Percentiles rank a stretch among this genome's conserved stretches.
phyloP scores from a whole-genome alignment of 2,113 vertebrate species.

The Sphaerodactylus townsendi region DNA sequence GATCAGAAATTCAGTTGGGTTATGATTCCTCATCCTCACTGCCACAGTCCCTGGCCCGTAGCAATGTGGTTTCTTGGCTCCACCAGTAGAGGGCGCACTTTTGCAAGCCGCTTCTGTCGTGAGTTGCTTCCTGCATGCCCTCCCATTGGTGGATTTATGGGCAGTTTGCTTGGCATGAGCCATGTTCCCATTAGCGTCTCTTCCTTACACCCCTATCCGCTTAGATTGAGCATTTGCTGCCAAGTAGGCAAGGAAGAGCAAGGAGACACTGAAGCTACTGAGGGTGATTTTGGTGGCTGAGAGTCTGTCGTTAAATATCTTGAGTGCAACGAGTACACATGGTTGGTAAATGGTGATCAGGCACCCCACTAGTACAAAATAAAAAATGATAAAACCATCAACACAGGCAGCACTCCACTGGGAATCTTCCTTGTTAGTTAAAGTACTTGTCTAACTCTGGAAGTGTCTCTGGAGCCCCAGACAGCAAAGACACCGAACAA shows the following conservation, averaged over 20 bases:
- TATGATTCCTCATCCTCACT: slow-evolving; percentile 85
- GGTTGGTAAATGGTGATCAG: too few species aligned
- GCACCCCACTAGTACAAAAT: too few species aligned
- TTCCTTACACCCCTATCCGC: slow-evolving; percentile 72
- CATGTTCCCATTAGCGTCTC: slow-evolving; percentile 66
- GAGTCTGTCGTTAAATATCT: too few species aligned
- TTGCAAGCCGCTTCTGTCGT: slow-evolving; percentile 80
- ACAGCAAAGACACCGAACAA: too few species aligned
- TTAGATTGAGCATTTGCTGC: slow-evolving; percentile 63
- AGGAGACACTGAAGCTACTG: slow-evolving; percentile 44
- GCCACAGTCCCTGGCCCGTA: slow-evolving; percentile 85
- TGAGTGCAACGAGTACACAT: too few species aligned
- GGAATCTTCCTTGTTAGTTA: too few species aligned
- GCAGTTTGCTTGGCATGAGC: slow-evolving; percentile 80
- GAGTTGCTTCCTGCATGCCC: slow-evolving; percentile 77
- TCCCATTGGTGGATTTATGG: slow-evolving; percentile 77
- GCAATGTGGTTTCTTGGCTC: slow-evolving; percentile 80
- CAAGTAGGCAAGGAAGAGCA: slow-evolving; percentile 37
- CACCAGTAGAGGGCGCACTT: slow-evolving; percentile 79
- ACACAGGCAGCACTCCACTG: too few species aligned
- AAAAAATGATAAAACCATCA: too few species aligned
- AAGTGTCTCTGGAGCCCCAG: too few species aligned
- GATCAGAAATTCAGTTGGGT: slow-evolving; percentile 86
- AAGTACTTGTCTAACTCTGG: too few species aligned
- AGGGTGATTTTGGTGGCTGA: slow-evolving; percentile 60